Conservation (phyloP, 1,140 invertebrate genomes). For the Euura saliciscinereae region DNA sequence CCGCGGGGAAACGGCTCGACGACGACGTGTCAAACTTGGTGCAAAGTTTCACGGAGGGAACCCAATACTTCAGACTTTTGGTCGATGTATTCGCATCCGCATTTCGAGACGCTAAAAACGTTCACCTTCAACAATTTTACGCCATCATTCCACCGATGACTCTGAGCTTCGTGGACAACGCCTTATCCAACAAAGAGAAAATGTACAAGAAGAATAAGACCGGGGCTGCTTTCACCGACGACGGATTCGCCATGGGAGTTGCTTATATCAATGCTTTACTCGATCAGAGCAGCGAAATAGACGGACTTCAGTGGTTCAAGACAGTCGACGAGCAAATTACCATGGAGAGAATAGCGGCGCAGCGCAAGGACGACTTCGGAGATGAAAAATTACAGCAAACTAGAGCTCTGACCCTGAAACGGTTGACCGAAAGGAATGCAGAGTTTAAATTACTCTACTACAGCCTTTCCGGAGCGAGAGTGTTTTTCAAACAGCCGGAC, state of each 20-base stretch:
- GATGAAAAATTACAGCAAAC: conserved; percentile 94
- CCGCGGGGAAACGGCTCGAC: conserved; percentile 77
- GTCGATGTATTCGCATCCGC: conserved; percentile 92
- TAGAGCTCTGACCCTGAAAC: conserved; percentile 87
- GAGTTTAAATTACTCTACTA: conserved; percentile 93
- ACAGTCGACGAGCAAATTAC: conserved; percentile 80
- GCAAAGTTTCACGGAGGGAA: conserved; percentile 89
- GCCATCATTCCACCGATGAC: conserved; percentile 93
- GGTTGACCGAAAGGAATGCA: conserved; percentile 81
- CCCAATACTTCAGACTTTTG: conserved; percentile 94
- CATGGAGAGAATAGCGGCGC: conserved; percentile 48
- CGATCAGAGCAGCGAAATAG: conserved; percentile 80
- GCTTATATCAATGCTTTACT: conserved; percentile 75
- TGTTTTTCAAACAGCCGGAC: conserved; percentile 80
- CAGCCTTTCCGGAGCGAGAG: conserved; percentile 90
- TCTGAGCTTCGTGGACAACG: conserved; percentile 94
- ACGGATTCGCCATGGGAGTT: conserved; percentile 96
- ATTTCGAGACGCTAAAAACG: conserved; percentile 85
- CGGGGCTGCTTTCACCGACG: conserved; percentile 93
- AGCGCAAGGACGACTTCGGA: conserved; percentile 53
- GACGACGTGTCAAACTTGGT: conserved; percentile 78
- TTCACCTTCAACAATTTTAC: conserved; percentile 93
- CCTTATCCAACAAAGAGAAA: conserved; percentile 91
- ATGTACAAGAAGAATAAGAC: conserved; percentile 87
- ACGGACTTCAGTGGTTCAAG: conserved; percentile 95